phyloP scores from a whole-genome alignment of 1,140 invertebrate genomes.

The Hesperophylax magnus region DNA sequence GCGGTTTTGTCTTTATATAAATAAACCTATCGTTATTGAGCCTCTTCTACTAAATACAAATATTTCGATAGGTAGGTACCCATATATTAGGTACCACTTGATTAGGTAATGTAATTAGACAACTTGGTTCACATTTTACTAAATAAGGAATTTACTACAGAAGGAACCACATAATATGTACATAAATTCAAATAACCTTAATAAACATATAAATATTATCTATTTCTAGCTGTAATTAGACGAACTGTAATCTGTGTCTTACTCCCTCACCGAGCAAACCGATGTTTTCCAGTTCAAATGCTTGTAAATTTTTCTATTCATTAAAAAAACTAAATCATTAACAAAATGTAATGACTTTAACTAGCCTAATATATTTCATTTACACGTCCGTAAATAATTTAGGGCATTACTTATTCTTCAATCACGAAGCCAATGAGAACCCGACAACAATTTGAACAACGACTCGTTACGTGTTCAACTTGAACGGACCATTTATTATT shows the following conservation, averaged over 20 bases:
- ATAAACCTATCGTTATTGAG: too few species aligned
- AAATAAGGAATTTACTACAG: too few species aligned
- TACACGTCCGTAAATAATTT: conserved; percentile 38
- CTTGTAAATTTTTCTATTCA: conserved; percentile 22
- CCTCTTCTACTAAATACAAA: too few species aligned
- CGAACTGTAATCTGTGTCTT: background rate
- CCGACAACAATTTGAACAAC: background rate
- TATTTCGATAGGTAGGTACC: too few species aligned
- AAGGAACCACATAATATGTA: too few species aligned
- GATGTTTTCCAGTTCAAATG: conserved; percentile 16
- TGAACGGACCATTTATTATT: conserved; percentile 28
- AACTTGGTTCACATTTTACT: too few species aligned
- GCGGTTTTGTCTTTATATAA: too few species aligned
- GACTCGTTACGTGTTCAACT: background rate
- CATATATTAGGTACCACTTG: too few species aligned
- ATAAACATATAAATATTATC: too few species aligned
- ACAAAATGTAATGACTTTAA: conserved; percentile 24
- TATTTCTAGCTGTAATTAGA: too few species aligned
- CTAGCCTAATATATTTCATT: conserved; percentile 31
- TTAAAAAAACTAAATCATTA: conserved; percentile 37
- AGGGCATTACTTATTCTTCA: conserved; percentile 7
- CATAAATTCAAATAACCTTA: too few species aligned
- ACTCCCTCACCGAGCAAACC: background rate
- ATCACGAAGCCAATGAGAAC: conserved; percentile 6
- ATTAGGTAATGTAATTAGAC: too few species aligned